These are phyloP conservation scores for Sepiola atlantica DNA, from an alignment of 2,888 invertebrate genomes.

Conservation along the genomic window DNA sequence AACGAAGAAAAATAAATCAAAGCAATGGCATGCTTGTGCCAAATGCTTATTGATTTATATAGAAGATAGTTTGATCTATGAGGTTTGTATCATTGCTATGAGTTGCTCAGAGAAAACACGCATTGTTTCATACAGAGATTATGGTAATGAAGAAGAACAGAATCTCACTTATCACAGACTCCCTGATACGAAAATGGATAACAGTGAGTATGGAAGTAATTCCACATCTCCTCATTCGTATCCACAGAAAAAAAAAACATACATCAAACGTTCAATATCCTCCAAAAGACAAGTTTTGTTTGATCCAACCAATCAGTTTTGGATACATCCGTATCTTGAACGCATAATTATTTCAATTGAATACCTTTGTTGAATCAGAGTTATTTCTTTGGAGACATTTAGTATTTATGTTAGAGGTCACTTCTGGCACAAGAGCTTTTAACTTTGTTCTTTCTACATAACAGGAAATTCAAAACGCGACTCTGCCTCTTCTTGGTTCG, in stretches of 20 bases:
- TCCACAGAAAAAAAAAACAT: background rate
- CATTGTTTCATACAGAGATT: slow-evolving; percentile 68
- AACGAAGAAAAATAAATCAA: slow-evolving; percentile 48
- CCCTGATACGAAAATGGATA: slow-evolving; percentile 52
- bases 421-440: too few relatives aligned
- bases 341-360: background rate
- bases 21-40: slow-evolving; percentile 70
- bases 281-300: background rate
- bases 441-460: too few relatives aligned
- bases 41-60: slow-evolving; percentile 69
- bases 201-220: background rate
- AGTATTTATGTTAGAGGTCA: too few relatives aligned
- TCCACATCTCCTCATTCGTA: background rate
- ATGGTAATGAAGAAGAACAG: slow-evolving; percentile 71
- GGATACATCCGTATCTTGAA: background rate
- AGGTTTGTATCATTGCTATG: slow-evolving; percentile 69
- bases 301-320: background rate
- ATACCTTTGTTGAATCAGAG: too few relatives aligned
- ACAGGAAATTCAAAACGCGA: too few relatives aligned
- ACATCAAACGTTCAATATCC: background rate
- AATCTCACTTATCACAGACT: slow-evolving; percentile 58
- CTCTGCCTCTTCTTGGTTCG: too few relatives aligned
- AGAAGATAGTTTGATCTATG: slow-evolving; percentile 71
- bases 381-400: too few relatives aligned
- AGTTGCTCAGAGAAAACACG: slow-evolving; percentile 63